Base-by-base conservation (phyloP, 2,888 invertebrate species). In the Meghimatium bilineatum region DNA sequence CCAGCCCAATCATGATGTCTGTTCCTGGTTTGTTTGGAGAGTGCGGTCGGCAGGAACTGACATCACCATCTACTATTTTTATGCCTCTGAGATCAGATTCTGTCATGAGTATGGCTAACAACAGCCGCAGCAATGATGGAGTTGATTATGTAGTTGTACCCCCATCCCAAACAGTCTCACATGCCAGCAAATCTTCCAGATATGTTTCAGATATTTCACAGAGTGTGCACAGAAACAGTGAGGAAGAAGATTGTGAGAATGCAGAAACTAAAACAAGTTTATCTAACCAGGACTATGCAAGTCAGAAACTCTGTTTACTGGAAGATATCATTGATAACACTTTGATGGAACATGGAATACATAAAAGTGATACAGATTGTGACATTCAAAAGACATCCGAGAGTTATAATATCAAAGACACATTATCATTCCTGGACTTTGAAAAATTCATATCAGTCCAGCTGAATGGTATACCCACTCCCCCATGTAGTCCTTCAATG, bases 1-100 rank as follows among this genome's bases (percentile, higher is more conserved):
- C 84, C 1, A 84, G 80, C 26, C 80, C 84, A 32, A 66, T 84
- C n/a, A 80, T 80, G 80, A 84, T 84, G 84, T 80, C 84, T 23
- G 12, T 52, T 12, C 38, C 83, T 32, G 49, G 52, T 29, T 26
- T 77, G 36, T 79, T 77, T 63, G 83, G 78, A 17, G 79, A 79
- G 32, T 83, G 79, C 74, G 79, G 77, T 12, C 76, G 79, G 2
- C 44, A 71, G 49, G 83, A 77, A 2, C n/a, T 71, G 10, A 72
- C 79, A 23, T 83, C 83, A 17, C 83, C 83, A n/a, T 80, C 67
- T 34, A 80, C 84, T 29, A 84, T 80, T 26, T 84, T 84, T 36
- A 80, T 75, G 76, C 84, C 84, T 14, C 34, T 84, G 52, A 69
- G 80, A 60, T 79, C 80, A 38, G 84, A 84, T 36, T 78, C 78